Evolutionary conservation across 2,888 invertebrate genomes (phyloP), one percentile per base, ranked within the genome.

Genomic region (Antitype chi): DNA sequence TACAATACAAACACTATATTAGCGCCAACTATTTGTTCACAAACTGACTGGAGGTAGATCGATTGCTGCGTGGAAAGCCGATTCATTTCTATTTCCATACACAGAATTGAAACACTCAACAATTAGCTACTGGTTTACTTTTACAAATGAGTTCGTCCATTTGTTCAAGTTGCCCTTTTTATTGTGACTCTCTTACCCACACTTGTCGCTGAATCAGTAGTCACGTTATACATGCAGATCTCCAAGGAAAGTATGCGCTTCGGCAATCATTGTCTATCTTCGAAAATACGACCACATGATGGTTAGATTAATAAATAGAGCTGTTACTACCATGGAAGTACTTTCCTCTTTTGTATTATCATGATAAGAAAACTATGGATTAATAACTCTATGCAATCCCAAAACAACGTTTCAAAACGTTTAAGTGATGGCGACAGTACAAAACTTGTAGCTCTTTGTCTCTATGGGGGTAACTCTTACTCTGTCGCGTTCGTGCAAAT

Each of bases 71-170:
- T 28, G 74, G 74, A 85, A 70, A 81, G 83, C 64, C 79, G 83
- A 88, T 83, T 85, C 81, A 85, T 76, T 84, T 81, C 86, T 88
- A 88, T 88, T 87, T 88, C n/a, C 15, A 83, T 76, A 52, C 70
- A 25, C 32, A 62, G 66, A 28, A 55, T 55, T 70, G 76, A 78
- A 60, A 74, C 55, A 57, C 32, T 62, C 73, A 64, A 52, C 43
- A 38, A 28, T 59, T 82, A 47, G 32, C 17, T 8, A 53, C 32
- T 59, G 59, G 23, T 7, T 20, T 32, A 62, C 5, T 77, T 77
- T 79, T 77, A 77, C 80, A 70, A 79, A 79, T 80, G 23, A 1
- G 17, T 23, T 25, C 32, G 28, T 32, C 17, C 13, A 25, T 78
- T 70, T 52, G 69, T 32, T 47, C 9, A 11, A 15, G 25, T 70